Evolutionary conservation across 2,888 invertebrate genomes (phyloP).

Genomic region (Cosmia pyralina): DNA sequence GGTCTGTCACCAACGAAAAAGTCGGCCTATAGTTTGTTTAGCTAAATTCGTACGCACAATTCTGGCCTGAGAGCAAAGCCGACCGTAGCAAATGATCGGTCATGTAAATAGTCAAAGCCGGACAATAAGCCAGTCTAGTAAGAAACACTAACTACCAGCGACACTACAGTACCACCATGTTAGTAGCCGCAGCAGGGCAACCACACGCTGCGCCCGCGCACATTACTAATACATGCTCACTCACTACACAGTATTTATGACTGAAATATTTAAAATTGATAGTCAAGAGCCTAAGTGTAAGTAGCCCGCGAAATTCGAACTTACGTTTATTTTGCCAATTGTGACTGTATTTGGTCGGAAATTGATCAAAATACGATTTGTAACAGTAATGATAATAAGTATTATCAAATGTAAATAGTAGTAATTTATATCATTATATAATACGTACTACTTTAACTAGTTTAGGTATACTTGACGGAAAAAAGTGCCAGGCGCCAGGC

Average conservation of each 20-base stretch:
- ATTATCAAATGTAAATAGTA: too few species aligned
- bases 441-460: too few species aligned
- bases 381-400: neutral
- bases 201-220: neutral
- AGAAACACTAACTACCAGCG: neutral
- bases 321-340: neutral
- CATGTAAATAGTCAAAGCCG: neutral
- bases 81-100: neutral
- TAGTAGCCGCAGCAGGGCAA: conserved; percentile 1
- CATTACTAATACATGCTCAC: too few species aligned
- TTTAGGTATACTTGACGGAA: too few species aligned
- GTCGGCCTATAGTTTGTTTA: neutral
- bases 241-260: too few species aligned
- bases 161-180: neutral
- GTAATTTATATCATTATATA: too few species aligned
- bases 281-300: neutral
- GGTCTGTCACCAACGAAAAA: too few species aligned
- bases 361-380: neutral
- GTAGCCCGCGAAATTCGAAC: neutral
- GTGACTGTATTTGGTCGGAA: neutral
- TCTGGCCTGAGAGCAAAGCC: neutral
- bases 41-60: neutral
- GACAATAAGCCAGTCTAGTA: conserved; percentile 12
- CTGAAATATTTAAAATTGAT: too few species aligned
- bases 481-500: neutral